These are phyloP conservation scores for Drosophila ezoana DNA, from an alignment of 2,888 invertebrate species.

Conservation along the genomic window DNA sequence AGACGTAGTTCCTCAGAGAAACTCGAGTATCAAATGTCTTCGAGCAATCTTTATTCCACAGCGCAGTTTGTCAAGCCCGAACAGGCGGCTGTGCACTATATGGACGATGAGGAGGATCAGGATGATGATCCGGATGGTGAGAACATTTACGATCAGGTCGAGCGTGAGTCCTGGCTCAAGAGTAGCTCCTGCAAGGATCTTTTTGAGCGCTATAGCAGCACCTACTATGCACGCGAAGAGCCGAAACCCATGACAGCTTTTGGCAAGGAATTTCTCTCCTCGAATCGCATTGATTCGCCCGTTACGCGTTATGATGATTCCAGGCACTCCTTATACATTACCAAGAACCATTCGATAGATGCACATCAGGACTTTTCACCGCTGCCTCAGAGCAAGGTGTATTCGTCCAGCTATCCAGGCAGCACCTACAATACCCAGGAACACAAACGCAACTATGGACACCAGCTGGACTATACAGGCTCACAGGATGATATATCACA, in stretches of 20 bases:
- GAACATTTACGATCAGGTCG: constrained; percentile 83
- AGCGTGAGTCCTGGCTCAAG: constrained; percentile 88
- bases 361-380: constrained; percentile 88
- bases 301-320: constrained; percentile 90
- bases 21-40: constrained; percentile 87
- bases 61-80: constrained; percentile 78
- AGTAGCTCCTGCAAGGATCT: constrained; percentile 93
- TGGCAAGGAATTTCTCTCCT: constrained; percentile 84
- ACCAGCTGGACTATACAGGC: constrained; percentile 85
- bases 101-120: constrained; percentile 77
- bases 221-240: constrained; percentile 87
- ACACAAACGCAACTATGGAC: constrained; percentile 86
- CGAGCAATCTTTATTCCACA: constrained; percentile 87
- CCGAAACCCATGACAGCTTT: constrained; percentile 85
- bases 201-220: constrained; percentile 87
- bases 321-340: constrained; percentile 87
- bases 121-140: constrained; percentile 76
- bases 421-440: constrained; percentile 88
- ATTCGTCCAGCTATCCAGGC: constrained; percentile 94
- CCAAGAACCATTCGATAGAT: constrained; percentile 88
- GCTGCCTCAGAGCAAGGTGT: constrained; percentile 89
- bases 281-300: constrained; percentile 88
- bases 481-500: constrained; percentile 95
- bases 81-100: constrained; percentile 69
- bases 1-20: constrained; percentile 82